Base-by-base conservation (phyloP, 2,797 vertebrate genomes). In the Anableps anableps region DNA sequence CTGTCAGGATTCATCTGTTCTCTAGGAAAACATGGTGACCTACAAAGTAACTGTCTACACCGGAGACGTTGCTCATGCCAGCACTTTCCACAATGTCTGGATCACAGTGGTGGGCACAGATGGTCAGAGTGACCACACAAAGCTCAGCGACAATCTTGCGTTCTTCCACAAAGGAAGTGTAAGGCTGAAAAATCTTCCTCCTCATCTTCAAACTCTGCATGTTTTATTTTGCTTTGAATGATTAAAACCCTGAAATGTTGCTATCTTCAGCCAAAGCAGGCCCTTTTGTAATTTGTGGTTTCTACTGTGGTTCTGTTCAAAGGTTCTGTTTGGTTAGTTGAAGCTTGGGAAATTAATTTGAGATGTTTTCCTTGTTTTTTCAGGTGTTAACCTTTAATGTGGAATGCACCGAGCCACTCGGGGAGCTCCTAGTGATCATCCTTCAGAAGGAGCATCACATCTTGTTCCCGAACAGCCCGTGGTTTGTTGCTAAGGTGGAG, bases 401-500 rank as follows among this genome's bases (percentile, higher is more conserved):
- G 62, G 9, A 47, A 45, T 50, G 75, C 16, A 9, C 45, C 48
- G 47, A 38, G 14, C 36, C 75, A 23, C 14, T 76, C 38, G 75
- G 75, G 48, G 45, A 38, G 13, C 43, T 77, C 34, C 51, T 66
- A 23, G 31, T 36, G 14, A 77, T 77, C 26, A 48, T 66, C 21
- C 13, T 68, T 17, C 5, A 38, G 26, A 68, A 77, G 48, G 45
- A 68, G 48, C 2, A 64, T 16, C 60, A 64, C 8, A 0, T 0
- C 2, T 1, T 19, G 31, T 8, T 36, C 16, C n/a, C 17, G 6
- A 55, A 72, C 26, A 11, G 13, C 9, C 29, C 36, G 31, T 78
- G 77, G 77, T 78, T 71, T 10, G 43, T 29, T 45, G 50, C 66
- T 55, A 72, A 72, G 38, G 51, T 78, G 31, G 68, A 72, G 34